These are phyloP conservation scores for Fregata magnificens DNA, from an alignment of 2,113 vertebrate genomes.

Conservation along the genomic window DNA sequence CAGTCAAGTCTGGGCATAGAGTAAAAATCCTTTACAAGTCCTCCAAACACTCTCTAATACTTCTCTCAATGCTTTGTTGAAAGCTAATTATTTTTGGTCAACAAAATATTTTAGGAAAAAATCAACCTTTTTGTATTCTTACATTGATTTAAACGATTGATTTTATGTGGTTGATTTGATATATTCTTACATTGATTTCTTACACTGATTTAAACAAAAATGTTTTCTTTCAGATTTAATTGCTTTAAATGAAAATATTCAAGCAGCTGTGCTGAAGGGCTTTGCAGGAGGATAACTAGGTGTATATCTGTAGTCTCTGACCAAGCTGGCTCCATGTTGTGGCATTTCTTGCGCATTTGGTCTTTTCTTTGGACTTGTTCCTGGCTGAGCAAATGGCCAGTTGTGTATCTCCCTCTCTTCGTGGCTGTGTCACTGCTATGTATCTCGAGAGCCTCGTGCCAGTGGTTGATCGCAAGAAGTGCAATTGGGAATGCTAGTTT, in stretches of 20 bases:
- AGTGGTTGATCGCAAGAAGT: not conserved
- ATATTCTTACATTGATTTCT: not conserved
- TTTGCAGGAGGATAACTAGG: not conserved
- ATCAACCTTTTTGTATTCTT: not conserved
- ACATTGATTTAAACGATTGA: not conserved
- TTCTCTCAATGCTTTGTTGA: not conserved
- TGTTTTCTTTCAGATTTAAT: not conserved
- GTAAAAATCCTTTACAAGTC: not conserved
- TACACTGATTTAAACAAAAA: not conserved
- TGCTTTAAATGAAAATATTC: not conserved
- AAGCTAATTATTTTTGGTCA: not conserved
- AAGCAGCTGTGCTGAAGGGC: not conserved
- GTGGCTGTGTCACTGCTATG: too few relatives aligned
- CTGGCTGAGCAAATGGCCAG: rapidly evolving
- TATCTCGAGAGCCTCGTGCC: rapidly evolving
- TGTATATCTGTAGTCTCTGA: not conserved
- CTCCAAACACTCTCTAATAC: not conserved
- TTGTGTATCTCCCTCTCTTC: not conserved
- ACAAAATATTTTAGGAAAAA: not conserved
- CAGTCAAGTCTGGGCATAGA: not conserved
- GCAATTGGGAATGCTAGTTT: not conserved
- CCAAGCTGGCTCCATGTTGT: rapidly evolving
- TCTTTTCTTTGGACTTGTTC: not conserved
- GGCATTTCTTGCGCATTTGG: not conserved
- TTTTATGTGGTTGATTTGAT: not conserved